Conservation (phyloP, 2,113 vertebrate species). For the Heteronetta atricapilla region DNA sequence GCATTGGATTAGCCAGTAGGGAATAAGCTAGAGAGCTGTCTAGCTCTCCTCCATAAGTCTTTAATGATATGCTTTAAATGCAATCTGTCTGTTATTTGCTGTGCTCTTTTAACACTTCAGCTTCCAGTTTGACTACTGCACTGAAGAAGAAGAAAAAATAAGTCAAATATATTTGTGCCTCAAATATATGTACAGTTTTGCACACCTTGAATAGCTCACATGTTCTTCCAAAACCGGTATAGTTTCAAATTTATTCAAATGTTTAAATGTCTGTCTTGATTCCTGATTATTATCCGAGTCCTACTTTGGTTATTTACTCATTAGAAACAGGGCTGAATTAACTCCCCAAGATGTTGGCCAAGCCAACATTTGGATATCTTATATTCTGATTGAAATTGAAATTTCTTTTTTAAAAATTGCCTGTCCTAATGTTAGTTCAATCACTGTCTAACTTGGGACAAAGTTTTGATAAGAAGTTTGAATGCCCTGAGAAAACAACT, state of each 20-base stretch:
- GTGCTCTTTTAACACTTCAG: constrained; percentile 5
- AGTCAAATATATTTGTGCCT: background rate
- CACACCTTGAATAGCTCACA: background rate
- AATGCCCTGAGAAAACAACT: background rate
- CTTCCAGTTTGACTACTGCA: background rate
- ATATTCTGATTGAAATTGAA: background rate
- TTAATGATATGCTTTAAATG: background rate
- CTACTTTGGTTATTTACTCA: background rate
- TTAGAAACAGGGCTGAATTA: background rate
- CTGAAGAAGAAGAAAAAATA: background rate
- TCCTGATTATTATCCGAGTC: background rate
- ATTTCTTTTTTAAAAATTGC: background rate
- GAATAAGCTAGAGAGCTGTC: background rate
- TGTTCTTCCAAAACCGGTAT: background rate
- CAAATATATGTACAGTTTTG: background rate
- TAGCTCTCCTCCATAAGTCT: background rate
- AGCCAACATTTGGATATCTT: background rate
- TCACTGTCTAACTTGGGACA: background rate
- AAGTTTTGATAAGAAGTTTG: background rate
- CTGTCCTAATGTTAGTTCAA: background rate
- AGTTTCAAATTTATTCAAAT: background rate
- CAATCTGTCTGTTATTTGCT: background rate
- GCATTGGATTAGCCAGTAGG: background rate
- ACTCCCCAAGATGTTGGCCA: background rate
- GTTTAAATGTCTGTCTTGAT: background rate